Percentiles rank a stretch among this genome's conserved stretches.
These are phyloP conservation scores for Drosophila hawaiiensis DNA, from an alignment of 2,888 invertebrate species.

Conservation along the genomic window DNA sequence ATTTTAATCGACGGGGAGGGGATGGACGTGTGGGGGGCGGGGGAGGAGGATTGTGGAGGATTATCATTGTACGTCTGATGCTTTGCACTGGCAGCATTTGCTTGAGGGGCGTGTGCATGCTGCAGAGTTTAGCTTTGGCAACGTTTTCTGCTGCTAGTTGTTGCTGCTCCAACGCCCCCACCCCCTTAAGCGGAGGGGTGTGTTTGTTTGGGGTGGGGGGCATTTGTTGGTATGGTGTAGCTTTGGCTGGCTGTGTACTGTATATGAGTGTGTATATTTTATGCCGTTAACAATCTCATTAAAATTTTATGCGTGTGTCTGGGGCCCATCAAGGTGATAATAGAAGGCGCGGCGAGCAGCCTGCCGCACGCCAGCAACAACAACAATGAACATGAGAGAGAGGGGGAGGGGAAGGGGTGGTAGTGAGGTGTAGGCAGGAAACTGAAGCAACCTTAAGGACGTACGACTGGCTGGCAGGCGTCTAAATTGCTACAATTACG, in stretches of 20 bases:
- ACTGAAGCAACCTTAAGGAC: conserved; percentile 41
- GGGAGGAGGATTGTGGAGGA: background rate
- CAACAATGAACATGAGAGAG: background rate
- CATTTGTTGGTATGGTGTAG: background rate
- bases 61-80: conserved; percentile 40
- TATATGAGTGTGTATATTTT: conserved; percentile 70
- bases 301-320: conserved; percentile 80
- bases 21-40: background rate
- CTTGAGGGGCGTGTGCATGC: conserved; percentile 46
- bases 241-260: conserved; percentile 26
- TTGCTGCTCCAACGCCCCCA: conserved; percentile 41
- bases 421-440: conserved; percentile 2
- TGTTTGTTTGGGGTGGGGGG: background rate
- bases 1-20: conserved; percentile 61
- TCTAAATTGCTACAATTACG: conserved; percentile 81
- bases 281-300: conserved; percentile 80
- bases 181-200: conserved; percentile 21
- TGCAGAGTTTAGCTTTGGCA: conserved; percentile 47
- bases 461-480: conserved; percentile 56
- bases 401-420: no score
- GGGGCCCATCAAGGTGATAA: conserved; percentile 70
- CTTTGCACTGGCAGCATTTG: conserved; percentile 54
- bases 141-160: conserved; percentile 23
- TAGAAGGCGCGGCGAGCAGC: conserved; percentile 50
- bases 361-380: conserved; percentile 23